phyloP scores from a whole-genome alignment of 2,113 vertebrate genomes.

The Anas platyrhynchos region DNA sequence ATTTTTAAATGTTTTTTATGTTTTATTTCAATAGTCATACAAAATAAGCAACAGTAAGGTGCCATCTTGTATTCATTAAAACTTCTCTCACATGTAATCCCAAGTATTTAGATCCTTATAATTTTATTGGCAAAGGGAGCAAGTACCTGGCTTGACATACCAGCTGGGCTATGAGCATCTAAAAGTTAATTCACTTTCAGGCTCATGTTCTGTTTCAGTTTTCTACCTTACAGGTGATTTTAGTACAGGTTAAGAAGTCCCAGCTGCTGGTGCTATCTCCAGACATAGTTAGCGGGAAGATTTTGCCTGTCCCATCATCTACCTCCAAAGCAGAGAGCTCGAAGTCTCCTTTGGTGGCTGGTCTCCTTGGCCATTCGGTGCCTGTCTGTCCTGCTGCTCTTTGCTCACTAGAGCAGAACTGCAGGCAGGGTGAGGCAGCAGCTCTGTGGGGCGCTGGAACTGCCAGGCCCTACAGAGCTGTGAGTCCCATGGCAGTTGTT shows the following conservation, averaged over 20 bases:
- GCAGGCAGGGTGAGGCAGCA: neutral
- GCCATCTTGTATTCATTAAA: conserved; percentile 40
- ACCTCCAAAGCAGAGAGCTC: neutral
- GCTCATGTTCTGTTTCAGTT: neutral
- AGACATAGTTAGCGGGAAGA: neutral
- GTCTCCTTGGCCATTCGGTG: neutral
- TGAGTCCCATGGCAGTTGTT: neutral
- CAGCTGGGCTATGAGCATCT: neutral
- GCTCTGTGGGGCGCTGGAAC: neutral
- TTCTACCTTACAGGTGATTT: neutral
- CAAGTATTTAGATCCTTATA: neutral
- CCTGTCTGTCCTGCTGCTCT: neutral
- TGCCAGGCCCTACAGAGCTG: neutral
- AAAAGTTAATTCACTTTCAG: neutral
- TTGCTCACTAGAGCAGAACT: neutral
- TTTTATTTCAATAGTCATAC: conserved; percentile 9
- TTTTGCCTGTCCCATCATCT: neutral
- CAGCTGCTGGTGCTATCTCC: neutral
- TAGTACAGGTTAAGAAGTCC: neutral
- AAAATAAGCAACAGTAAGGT: conserved; percentile 32
- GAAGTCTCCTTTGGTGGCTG: neutral
- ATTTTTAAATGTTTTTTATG: neutral
- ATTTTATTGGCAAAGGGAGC: conserved; percentile 11
- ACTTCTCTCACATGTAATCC: neutral
- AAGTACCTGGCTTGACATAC: neutral